These are phyloP conservation scores for Meganola albula DNA, from an alignment of 2,888 invertebrate species.

Conservation along the genomic window DNA sequence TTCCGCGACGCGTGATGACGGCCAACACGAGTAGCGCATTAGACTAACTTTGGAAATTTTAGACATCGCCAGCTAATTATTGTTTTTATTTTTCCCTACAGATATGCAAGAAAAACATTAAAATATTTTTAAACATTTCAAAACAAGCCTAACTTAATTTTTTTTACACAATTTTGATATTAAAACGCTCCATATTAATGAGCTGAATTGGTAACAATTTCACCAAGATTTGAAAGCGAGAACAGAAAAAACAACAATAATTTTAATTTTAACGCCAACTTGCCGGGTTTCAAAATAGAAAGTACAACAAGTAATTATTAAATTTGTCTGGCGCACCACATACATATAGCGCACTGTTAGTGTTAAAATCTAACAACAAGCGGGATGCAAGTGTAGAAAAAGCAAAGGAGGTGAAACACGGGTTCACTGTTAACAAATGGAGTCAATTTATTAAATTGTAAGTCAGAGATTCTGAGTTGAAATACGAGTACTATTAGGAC, in stretches of 20 bases:
- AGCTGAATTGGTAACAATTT: too few relatives aligned
- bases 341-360: too few relatives aligned
- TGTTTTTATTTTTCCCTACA: conserved; percentile 31
- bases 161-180: conserved; percentile 4
- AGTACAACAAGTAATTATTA: conserved; percentile 5
- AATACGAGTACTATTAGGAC: conserved; percentile 66
- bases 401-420: conserved; percentile 13
- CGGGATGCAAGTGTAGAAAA: conserved; percentile 11
- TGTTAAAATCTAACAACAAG: too few relatives aligned
- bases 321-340: too few relatives aligned
- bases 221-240: conserved; percentile 5
- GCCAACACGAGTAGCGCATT: conserved; percentile 76
- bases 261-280: background rate
- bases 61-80: conserved; percentile 57
- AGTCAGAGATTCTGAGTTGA: conserved; percentile 57
- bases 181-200: background rate
- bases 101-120: conserved; percentile 23
- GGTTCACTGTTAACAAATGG: conserved; percentile 46
- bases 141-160: background rate
- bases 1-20: conserved; percentile 75
- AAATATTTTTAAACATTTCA: conserved; percentile 13
- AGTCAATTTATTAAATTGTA: conserved; percentile 58
- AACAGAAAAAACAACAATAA: background rate
- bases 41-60: conserved; percentile 56
- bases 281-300: too few relatives aligned